Base-by-base conservation (phyloP, 2,888 invertebrate genomes). In the Macrosiphum euphorbiae region DNA sequence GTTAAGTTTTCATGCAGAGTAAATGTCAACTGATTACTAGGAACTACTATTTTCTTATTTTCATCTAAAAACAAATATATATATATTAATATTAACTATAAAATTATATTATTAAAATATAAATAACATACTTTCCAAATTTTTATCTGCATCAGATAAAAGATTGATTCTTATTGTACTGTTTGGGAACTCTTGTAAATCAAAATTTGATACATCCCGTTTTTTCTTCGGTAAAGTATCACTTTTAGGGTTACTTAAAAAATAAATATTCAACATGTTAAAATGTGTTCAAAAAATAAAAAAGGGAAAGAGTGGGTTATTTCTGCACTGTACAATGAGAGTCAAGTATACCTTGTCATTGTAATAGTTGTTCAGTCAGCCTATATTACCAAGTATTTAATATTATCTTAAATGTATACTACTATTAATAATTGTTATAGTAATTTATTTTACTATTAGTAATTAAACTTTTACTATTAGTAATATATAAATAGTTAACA, bases 1-100 rank as follows among this genome's bases (percentile, higher is more conserved):
- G 94, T 94, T 94, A 94, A 86, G 90, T 94, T 94, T 41, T 90
- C 86, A 41, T 94, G 90, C 26, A 94, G 41, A 1, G 94, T 94
- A 85, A 41, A 92, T 20, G 58, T 35, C 5, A 93, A 78, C 41
- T 85, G 89, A 58, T 50, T 89, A 89, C 93, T 93, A 35, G 84
- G 28, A 41, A 93, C 89, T 13, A 20, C 4, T 35, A 93, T 47
- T 84, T 86, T 88, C 92, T 88, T 92, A 35, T 85, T 89, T 44
- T 61, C 90, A 90, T 52, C 94, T 94, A 67, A 88, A 84, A 92
- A 61, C 67, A 58, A 55, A 52, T 16, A n/a, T 84, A 84, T 44
- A 28, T 50, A n/a, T 67, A 52, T 78, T 41, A 47, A 88, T n/a
- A 67, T 13, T 61, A 28, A 41, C 8, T 50, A 41, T 58, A 91